Base-by-base conservation (phyloP, 2,113 vertebrate species). In the Miniopterus natalensis region DNA sequence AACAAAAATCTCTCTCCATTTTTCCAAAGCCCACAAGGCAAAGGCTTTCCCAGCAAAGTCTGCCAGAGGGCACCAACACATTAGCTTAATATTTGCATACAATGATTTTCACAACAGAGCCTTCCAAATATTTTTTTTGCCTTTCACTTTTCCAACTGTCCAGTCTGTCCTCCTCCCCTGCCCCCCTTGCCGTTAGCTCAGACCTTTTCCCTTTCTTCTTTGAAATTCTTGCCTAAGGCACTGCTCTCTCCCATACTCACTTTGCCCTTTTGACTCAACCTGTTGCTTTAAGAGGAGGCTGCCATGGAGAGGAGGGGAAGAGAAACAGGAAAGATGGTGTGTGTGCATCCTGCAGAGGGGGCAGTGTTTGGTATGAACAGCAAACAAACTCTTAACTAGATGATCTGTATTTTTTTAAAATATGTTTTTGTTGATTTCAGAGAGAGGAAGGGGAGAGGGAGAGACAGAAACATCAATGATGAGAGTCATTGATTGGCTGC, bases 61-160 rank as follows among this genome's bases (percentile, higher is more conserved):
- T 70, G 49, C 36, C 51, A 49, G 55, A 87, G 23, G 74, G 53
- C 51, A 88, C 49, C 23, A 61, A 31, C 66, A 66, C 1, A 2
- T 92, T 94, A 92, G 55, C 84, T 83, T 94, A 70, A 73, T 65
- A 71, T 92, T 53, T 96, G 55, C 89, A 61, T 88, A 75, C 66
- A 51, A 71, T 66, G 71, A 81, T 85, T 91, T 92, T 57, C 73
- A 83, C 47, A 36, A 42, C 51, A 47, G 55, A 75, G 73, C 40
- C 78, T 74, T 94, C 68, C 47, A 94, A 68, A 65, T 45, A 70
- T 55, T 77, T 78, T 51, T 66, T n/a, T 84, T 84, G 81, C 61
- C 65, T 83, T 96, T 86, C 14, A 42, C 73, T 93, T 95, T 88
- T 74, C 79, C 53, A 71, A 21, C 10, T 36, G 65, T 89, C 55